These are phyloP conservation scores for Rostratula benghalensis DNA, from an alignment of 2,113 vertebrate species.

Conservation along the genomic window DNA sequence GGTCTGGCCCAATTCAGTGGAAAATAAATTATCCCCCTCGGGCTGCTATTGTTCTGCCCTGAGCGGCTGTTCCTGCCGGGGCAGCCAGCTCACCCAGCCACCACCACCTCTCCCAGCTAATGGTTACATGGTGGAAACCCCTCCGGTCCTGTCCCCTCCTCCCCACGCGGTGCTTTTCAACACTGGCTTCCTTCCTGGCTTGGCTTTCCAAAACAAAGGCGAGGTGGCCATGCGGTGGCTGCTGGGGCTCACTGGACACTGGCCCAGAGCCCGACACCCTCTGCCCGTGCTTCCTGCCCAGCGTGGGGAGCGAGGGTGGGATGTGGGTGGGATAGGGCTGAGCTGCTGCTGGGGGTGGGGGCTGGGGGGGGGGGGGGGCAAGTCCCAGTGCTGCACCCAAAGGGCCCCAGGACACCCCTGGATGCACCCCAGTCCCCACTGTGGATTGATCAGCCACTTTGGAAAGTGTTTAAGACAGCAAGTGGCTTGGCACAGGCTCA, in stretches of 20 bases:
- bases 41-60: constrained; percentile 27
- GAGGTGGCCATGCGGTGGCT: background rate
- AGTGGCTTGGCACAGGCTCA: accelerated
- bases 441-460: background rate
- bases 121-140: constrained; percentile 2
- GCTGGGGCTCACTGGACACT: constrained; percentile 17
- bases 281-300: background rate
- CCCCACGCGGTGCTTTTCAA: background rate
- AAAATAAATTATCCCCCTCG: background rate
- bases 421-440: background rate
- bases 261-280: background rate
- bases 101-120: background rate
- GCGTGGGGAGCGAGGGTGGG: background rate
- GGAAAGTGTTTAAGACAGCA: background rate
- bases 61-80: constrained; percentile 21
- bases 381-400: background rate
- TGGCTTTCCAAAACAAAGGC: constrained; percentile 64
- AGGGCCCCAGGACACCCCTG: accelerated
- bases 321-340: background rate
- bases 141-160: background rate
- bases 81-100: background rate
- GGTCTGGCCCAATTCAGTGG: background rate
- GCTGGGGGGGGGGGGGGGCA: too few species aligned
- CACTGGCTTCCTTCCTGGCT: constrained; percentile 56
- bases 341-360: background rate